Evolutionary conservation across 2,888 invertebrate genomes (phyloP), one percentile per base, ranked within the genome.

Genomic region (Cryptus armator): DNA sequence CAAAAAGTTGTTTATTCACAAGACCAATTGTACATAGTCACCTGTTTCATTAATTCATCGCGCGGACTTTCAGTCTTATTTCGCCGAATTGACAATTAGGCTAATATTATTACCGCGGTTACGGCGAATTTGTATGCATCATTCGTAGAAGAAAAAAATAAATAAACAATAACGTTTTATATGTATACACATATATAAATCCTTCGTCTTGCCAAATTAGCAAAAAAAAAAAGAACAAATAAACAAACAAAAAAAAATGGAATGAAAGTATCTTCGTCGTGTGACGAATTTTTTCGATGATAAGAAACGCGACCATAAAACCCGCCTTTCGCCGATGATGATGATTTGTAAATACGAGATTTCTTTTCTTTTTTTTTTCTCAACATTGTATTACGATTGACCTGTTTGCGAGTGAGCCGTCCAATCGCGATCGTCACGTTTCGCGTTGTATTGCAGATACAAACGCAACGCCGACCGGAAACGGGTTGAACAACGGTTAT

Each of bases 401-500:
- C 56, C 68, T 68, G 67, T 81, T 79, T 74, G 68, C 62, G 48
- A 29, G 43, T 66, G 53, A 80, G 32, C 44, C 66, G 53, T 43
- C n/a, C 32, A 48, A 74, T 64, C 59, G 43, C 70, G 43, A 29
- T 24, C 9, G 24, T 51, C 44, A 43, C 14, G 29, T 19, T 24
- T 24, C 24, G 24, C 46, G 24, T 67, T 7, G 70, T 32, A 48
- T 32, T 48, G 56, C 37, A 29, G 24, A 62, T 72, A 72, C 67
- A 53, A 19, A 62, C 67, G 32, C 67, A 48, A 37, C 66, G 44
- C 24, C 64, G 48, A 70, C 37, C 16, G 32, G 53, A 74, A 70
- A 81, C 77, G 84, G 75, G 84, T 85, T 81, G 80, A 83, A 84
- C 77, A 84, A 88, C 80, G 87, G 83, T 87, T 75, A 87, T 87